These are phyloP conservation scores for Mayetiola destructor DNA, from an alignment of 2,888 invertebrate genomes.

Conservation along the genomic window DNA sequence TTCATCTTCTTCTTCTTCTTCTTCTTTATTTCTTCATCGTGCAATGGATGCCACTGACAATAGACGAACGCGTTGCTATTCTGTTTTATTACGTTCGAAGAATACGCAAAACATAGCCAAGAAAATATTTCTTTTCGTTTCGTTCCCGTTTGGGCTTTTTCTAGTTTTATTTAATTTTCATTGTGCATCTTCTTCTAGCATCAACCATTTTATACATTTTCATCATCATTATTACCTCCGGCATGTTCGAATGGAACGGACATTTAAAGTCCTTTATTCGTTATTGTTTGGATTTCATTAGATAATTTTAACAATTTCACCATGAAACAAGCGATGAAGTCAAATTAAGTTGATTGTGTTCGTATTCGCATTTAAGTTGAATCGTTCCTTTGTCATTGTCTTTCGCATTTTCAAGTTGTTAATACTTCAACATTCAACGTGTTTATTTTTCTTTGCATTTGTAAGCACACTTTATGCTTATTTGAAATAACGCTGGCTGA, in stretches of 20 bases:
- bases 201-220: too few relatives aligned
- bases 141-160: neutral
- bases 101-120: too few relatives aligned
- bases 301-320: neutral
- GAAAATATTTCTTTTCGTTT: neutral
- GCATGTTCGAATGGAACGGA: too few relatives aligned
- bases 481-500: too few relatives aligned
- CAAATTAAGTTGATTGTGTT: conserved; percentile 12
- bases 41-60: too few relatives aligned
- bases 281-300: conserved; percentile 10
- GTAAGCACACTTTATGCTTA: too few relatives aligned
- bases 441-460: too few relatives aligned
- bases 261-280: neutral
- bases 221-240: too few relatives aligned
- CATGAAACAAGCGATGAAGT: conserved; percentile 10
- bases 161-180: too few relatives aligned
- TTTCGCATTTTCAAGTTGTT: neutral
- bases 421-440: too few relatives aligned
- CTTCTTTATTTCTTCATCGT: neutral
- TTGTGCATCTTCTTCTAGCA: too few relatives aligned
- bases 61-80: too few relatives aligned
- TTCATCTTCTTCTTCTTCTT: neutral
- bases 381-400: neutral
- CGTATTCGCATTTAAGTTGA: neutral
- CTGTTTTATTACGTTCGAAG: neutral